phyloP scores from a whole-genome alignment of 2,797 vertebrate genomes.

The Bradypodion pumilum region DNA sequence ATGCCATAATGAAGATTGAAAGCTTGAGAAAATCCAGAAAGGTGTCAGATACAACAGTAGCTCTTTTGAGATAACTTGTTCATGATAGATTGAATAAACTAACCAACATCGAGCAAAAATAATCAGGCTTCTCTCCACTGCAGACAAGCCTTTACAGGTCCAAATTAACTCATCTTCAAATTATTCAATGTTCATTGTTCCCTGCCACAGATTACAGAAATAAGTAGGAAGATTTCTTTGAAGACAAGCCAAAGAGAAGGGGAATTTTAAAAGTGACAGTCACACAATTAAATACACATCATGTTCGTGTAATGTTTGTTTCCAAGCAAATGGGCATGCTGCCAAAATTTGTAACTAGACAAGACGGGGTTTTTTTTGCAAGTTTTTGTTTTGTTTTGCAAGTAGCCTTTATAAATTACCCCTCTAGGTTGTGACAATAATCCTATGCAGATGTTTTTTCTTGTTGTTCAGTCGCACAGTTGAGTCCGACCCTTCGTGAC shows the following conservation, averaged over 20 bases:
- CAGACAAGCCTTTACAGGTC: neutral
- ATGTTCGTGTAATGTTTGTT: neutral
- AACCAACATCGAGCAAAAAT: neutral
- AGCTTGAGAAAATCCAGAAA: neutral
- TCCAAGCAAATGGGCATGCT: neutral
- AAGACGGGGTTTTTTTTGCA: too few relatives aligned
- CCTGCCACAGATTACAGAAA: neutral
- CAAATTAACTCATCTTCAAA: neutral
- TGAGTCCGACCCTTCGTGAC: too few relatives aligned
- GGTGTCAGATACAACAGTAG: constrained; percentile 12
- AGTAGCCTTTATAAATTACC: neutral
- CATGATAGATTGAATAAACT: neutral
- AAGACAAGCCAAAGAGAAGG: neutral
- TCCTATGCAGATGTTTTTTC: neutral
- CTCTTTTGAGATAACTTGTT: neutral
- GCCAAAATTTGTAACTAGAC: neutral
- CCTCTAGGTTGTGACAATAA: neutral
- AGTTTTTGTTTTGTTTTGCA: neutral
- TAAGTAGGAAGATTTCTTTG: neutral
- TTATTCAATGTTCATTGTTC: neutral
- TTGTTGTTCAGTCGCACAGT: too few relatives aligned
- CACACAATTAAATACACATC: neutral
- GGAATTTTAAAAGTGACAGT: neutral
- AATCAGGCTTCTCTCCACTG: neutral
- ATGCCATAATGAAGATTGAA: neutral